A percentile compares a stretch with the other conserved stretches of the same genome.
Conservation (phyloP, 2,797 vertebrate species). For the Anabacerthia variegaticeps region DNA sequence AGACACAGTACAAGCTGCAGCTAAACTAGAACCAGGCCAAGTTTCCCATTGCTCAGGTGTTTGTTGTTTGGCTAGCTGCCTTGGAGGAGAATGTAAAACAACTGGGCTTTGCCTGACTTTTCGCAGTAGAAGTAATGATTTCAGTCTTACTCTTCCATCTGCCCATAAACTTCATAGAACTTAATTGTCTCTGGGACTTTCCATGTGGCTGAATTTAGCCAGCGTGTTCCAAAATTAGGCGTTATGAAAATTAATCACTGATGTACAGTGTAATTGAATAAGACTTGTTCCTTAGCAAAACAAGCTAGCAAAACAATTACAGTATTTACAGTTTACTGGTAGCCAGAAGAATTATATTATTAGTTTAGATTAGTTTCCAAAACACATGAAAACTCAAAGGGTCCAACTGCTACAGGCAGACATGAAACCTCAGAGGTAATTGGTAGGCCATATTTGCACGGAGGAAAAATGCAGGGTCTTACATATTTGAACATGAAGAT, state of each 20-base stretch:
- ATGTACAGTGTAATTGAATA: background rate
- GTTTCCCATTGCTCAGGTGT: background rate
- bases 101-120: background rate
- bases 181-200: background rate
- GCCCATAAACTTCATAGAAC: background rate
- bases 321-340: background rate
- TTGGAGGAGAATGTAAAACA: background rate
- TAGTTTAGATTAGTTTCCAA: background rate
- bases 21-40: background rate
- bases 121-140: background rate
- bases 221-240: background rate
- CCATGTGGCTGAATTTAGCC: background rate
- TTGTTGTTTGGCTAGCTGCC: background rate
- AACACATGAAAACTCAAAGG: background rate
- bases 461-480: background rate
- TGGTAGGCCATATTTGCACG: background rate
- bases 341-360: background rate
- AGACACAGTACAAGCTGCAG: background rate
- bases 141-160: background rate
- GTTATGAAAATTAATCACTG: background rate
- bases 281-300: background rate
- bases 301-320: background rate
- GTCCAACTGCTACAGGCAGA: background rate
- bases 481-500: background rate
- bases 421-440: background rate